A percentile compares a stretch with the other conserved stretches of the same genome.
Conservation (phyloP, 2,797 vertebrate species). For the Eulemur albifrons region DNA sequence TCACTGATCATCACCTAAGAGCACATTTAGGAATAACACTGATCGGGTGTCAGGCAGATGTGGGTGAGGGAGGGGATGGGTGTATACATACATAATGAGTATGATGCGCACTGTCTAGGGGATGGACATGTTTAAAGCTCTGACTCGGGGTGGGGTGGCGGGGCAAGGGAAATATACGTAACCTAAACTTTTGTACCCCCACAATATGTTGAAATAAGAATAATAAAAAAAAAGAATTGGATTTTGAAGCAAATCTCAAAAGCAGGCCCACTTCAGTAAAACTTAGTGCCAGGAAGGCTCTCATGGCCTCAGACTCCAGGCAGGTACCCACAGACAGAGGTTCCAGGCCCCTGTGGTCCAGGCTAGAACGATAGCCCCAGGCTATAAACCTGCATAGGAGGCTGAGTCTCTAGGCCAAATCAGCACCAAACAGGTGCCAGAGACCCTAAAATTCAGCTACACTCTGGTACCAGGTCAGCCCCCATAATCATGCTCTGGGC, state of each 20-base stretch:
- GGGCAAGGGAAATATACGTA: no score
- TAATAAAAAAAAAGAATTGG: background rate
- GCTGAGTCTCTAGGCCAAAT: background rate
- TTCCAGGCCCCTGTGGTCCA: background rate
- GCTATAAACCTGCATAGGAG: background rate
- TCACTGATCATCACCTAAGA: no score
- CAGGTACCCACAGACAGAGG: background rate
- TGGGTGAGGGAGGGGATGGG: no score
- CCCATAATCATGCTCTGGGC: background rate
- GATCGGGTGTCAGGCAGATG: no score
- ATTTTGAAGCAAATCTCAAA: background rate
- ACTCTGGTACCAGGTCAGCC: background rate
- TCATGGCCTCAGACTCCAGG: background rate
- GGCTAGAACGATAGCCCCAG: background rate
- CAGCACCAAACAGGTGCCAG: no score
- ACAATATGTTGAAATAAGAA: no score
- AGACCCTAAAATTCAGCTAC: background rate
- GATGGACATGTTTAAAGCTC: no score
- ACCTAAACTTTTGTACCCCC: no score
- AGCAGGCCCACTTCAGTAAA: background rate
- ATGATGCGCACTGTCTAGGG: no score
- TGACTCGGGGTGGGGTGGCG: no score
- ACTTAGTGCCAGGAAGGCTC: background rate
- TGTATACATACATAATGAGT: no score
- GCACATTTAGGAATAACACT: no score